Evolutionary conservation across 2,797 vertebrate species (phyloP).

Genomic region (Monodelphis domestica): DNA sequence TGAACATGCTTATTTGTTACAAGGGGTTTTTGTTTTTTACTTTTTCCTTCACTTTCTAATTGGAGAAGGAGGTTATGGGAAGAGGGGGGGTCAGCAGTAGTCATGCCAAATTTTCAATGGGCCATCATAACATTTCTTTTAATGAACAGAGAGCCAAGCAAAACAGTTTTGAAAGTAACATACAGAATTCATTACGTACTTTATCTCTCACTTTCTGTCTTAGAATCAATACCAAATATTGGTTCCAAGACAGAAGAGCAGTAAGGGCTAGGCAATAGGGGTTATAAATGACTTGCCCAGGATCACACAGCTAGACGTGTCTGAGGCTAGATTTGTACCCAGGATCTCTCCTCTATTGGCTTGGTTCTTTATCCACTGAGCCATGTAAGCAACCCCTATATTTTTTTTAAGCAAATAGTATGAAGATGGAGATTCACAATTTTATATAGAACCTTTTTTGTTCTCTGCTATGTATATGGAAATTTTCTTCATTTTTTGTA

Average conservation of each 20-base stretch:
- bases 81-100: background rate
- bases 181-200: background rate
- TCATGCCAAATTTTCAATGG: background rate
- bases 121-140: background rate
- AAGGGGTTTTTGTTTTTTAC: background rate
- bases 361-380: too few species aligned
- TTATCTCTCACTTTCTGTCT: too few species aligned
- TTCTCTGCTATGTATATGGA: background rate
- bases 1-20: background rate
- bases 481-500: background rate
- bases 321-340: too few species aligned
- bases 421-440: background rate
- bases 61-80: background rate
- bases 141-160: background rate
- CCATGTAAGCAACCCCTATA: too few species aligned
- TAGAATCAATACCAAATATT: too few species aligned
- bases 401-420: background rate
- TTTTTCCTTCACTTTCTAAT: background rate
- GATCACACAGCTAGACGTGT: too few species aligned
- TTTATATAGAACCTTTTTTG: background rate
- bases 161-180: background rate
- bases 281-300: too few species aligned
- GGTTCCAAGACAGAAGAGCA: too few species aligned
- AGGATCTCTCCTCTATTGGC: too few species aligned
- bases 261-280: too few species aligned